Base-by-base conservation (phyloP, 2,888 invertebrate species). In the Trachelus stipa region DNA sequence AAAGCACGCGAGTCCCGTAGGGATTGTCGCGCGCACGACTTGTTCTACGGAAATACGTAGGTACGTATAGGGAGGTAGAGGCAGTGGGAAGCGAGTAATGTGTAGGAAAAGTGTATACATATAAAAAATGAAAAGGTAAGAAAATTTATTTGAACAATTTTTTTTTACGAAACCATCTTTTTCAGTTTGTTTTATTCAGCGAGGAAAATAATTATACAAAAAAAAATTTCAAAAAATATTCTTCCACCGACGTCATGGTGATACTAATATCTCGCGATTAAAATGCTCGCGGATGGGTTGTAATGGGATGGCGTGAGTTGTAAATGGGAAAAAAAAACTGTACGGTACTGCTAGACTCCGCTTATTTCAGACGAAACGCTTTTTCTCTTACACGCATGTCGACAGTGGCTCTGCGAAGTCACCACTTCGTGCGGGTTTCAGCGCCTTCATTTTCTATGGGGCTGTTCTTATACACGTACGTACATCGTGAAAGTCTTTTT, bases 1-100 rank as follows among this genome's bases (percentile, higher is more conserved):
- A 34, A 34, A 33, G 71, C 71, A 71, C 71, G 56, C 56, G 56
- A 56, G 56, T 56, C 56, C 56, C 56, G 56, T 56, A 56, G 56
- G 56, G 56, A 56, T 56, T 56, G 56, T 56, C 56, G 56, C 56
- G 56, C 56, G 56, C 56, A 56, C 56, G 56, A 56, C 56, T 56
- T 56, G 56, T 56, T 56, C 56, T 56, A 56, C 56, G 23, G 56
- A 56, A 56, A 23, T 56, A 56, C 23, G 56, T 56, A 23, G 23
- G 9, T 56, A 56, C 15, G 56, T 23, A 56, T 56, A 56, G 56
- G 9, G 9, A 23, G 1, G 9, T 9, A 56, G 40, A 40, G 12
- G 15, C 4, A 40, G 40, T 40, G 40, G 40, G 15, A 40, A 15
- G 15, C 40, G 15, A 40, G 15, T 15, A 40, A 15, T 6, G 15